phyloP scores from a whole-genome alignment of 2,797 vertebrate species.

The Danio albolineatus region DNA sequence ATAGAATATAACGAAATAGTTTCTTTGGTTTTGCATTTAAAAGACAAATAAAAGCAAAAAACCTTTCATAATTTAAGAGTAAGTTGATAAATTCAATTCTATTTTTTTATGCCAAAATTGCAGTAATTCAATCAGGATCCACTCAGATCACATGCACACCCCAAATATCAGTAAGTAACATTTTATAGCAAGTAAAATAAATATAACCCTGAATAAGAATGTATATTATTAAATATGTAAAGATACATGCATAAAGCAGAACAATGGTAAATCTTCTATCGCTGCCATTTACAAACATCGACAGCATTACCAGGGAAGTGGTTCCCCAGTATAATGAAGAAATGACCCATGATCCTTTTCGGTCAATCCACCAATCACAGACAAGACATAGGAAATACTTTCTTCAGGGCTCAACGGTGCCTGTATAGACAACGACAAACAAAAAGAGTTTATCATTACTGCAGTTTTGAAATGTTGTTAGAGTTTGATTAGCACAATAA shows the following conservation, averaged over 20 bases:
- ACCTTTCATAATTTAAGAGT: neutral
- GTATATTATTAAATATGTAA: neutral
- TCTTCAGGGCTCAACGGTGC: conserved; percentile 79
- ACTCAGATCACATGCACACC: neutral
- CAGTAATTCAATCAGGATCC: neutral
- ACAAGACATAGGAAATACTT: conserved; percentile 73
- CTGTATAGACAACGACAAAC: conserved; percentile 58
- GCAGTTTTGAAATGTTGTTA: neutral
- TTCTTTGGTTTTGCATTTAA: neutral
- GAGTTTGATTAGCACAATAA: neutral
- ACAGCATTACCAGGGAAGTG: conserved; percentile 75
- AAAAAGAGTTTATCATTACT: neutral
- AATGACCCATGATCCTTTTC: conserved; percentile 81
- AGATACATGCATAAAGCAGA: neutral
- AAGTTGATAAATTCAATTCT: neutral
- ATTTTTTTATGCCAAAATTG: neutral
- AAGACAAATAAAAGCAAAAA: neutral
- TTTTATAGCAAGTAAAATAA: too few species aligned
- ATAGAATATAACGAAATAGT: too few species aligned
- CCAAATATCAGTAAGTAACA: neutral
- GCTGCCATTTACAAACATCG: neutral
- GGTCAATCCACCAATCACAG: conserved; percentile 77
- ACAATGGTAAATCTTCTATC: neutral
- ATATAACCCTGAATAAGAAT: neutral
- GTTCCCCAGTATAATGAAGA: conserved; percentile 77